These are phyloP conservation scores for Caenorhabditis remanei DNA, from an alignment of 1,140 invertebrate genomes.

Conservation along the genomic window DNA sequence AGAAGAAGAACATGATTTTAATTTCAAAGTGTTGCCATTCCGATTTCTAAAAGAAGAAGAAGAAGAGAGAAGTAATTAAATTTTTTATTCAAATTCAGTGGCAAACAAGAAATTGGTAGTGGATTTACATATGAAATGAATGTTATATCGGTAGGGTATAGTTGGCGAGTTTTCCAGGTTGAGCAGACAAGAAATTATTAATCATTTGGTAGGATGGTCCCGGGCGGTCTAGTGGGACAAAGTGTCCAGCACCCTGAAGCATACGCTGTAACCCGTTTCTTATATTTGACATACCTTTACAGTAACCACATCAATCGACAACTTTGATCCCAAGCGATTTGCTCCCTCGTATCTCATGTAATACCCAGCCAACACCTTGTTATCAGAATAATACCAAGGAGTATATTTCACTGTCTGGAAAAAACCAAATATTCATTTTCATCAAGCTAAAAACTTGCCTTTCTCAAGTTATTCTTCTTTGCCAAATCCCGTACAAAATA, in stretches of 20 bases:
- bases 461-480: conserved; percentile 28
- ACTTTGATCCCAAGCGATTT: background rate
- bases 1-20: conserved; percentile 40
- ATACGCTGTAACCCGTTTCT: background rate
- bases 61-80: conserved; percentile 24
- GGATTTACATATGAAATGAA: background rate
- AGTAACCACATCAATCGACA: conserved; percentile 16
- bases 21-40: conserved; percentile 17
- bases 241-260: conserved; percentile 80
- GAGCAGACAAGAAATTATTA: conserved; percentile 69
- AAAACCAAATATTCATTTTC: background rate
- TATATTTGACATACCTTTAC: background rate
- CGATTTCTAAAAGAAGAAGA: background rate
- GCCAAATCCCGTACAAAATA: conserved; percentile 79
- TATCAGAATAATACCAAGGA: conserved; percentile 34
- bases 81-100: conserved; percentile 37
- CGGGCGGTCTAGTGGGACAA: conserved; percentile 81
- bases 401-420: conserved; percentile 19
- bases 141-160: conserved; percentile 6
- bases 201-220: conserved; percentile 78
- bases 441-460: background rate
- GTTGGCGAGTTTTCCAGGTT: conserved; percentile 39
- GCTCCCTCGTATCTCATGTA: conserved; percentile 18
- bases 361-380: background rate
- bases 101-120: background rate